These are phyloP conservation scores for Acanthurus lineatus DNA, from an alignment of 2,797 vertebrate species.

Conservation along the genomic window DNA sequence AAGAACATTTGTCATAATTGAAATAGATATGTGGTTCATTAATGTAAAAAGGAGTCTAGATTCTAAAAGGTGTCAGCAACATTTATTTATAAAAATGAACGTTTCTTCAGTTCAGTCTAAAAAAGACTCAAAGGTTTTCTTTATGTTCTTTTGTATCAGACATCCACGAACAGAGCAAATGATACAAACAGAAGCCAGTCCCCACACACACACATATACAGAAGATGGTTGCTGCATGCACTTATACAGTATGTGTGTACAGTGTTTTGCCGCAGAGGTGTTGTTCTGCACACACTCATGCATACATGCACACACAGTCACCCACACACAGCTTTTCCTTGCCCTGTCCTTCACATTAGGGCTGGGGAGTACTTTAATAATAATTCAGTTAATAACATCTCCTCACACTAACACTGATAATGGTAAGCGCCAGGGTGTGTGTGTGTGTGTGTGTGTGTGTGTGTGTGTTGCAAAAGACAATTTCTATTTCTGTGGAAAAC, in stretches of 20 bases:
- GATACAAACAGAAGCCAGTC: not conserved
- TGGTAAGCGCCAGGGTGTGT: constrained; percentile 11
- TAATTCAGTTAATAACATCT: constrained; percentile 64
- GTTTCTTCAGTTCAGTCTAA: not conserved
- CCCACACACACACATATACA: not conserved
- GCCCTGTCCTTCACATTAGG: constrained; percentile 69
- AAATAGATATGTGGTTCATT: too few relatives aligned
- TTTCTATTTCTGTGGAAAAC: constrained; percentile 56
- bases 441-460: constrained; percentile 23
- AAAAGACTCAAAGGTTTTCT: not conserved
- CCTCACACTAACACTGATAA: constrained; percentile 59
- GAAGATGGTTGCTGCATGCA: not conserved
- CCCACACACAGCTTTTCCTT: constrained; percentile 37
- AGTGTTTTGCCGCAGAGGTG: constrained; percentile 3
- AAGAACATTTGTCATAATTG: too few relatives aligned
- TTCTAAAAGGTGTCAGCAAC: too few relatives aligned
- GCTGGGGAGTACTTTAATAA: constrained; percentile 50
- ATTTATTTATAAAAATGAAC: too few relatives aligned
- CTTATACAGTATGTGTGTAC: constrained; percentile 1
- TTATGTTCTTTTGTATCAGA: not conserved
- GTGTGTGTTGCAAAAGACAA: constrained; percentile 35
- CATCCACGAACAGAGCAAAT: not conserved
- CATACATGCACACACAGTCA: constrained; percentile 12
- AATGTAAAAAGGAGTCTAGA: too few relatives aligned
- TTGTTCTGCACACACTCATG: not conserved